Percentiles rank a stretch among this genome's conserved stretches.
These are phyloP conservation scores for Eleginops maclovinus DNA, from an alignment of 2,113 vertebrate genomes.

Conservation along the genomic window DNA sequence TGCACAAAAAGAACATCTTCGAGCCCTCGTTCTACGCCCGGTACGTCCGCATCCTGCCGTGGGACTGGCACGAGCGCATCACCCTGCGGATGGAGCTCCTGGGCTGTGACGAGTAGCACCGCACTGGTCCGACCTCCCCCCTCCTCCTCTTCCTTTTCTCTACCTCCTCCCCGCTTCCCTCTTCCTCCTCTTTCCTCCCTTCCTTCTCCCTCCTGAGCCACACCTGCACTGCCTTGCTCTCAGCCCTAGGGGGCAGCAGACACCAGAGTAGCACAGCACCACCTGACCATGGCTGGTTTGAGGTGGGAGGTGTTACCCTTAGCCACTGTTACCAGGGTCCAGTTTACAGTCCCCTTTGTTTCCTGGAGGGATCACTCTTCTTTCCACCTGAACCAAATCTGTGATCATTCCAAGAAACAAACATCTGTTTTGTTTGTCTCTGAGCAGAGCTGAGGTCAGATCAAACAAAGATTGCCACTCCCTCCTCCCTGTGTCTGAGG, in stretches of 20 bases:
- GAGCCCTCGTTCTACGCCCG: constrained; percentile 87
- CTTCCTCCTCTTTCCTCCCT: neutral
- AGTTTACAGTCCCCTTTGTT: neutral
- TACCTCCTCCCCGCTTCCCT: neutral
- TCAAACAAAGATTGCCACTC: constrained; percentile 9
- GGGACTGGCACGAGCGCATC: constrained; percentile 95
- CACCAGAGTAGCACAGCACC: constrained; percentile 58
- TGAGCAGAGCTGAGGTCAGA: constrained; percentile 10
- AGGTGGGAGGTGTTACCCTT: constrained; percentile 42
- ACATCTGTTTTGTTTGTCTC: neutral
- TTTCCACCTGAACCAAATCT: constrained; percentile 41
- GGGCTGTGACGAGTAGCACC: constrained; percentile 88
- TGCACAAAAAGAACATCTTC: constrained; percentile 94
- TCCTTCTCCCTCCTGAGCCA: constrained; percentile 57
- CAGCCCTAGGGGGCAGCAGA: constrained; percentile 77
- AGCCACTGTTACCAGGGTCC: constrained; percentile 35
- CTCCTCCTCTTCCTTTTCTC: neutral
- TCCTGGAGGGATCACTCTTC: constrained; percentile 26
- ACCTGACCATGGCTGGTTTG: constrained; percentile 30
- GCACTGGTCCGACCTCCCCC: neutral
- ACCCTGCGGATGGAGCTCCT: constrained; percentile 95
- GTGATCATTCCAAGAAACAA: constrained; percentile 10
- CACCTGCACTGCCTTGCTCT: constrained; percentile 80
- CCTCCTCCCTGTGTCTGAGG: constrained; percentile 28
- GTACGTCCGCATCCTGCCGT: constrained; percentile 90